phyloP scores from a whole-genome alignment of 2,797 vertebrate genomes.

The Sebastes oblongus region DNA sequence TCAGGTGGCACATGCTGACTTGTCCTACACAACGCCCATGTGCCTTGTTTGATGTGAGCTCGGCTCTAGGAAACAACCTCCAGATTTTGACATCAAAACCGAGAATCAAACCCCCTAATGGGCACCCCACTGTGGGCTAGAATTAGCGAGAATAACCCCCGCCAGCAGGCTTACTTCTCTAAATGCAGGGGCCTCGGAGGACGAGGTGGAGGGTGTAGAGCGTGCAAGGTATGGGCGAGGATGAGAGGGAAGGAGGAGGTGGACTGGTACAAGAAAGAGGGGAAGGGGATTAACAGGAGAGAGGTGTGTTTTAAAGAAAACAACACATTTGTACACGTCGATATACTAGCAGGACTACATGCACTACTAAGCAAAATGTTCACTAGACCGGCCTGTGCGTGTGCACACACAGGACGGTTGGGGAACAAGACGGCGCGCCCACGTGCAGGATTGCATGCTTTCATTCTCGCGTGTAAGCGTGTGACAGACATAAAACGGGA shows the following conservation, averaged over 20 bases:
- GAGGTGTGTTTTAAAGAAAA: slow-evolving; percentile 6
- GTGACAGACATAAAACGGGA: slow-evolving; percentile 74
- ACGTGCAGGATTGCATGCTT: slow-evolving; percentile 51
- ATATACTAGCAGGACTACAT: slow-evolving; percentile 33
- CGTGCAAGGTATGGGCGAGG: slow-evolving; percentile 4
- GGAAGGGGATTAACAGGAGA: slow-evolving; percentile 11
- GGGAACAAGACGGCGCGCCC: slow-evolving; percentile 16
- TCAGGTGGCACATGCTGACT: slow-evolving; percentile 68
- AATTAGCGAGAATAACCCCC: slow-evolving; percentile 81
- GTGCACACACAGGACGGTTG: not conserved
- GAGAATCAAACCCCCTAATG: slow-evolving; percentile 81
- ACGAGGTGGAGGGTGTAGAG: slow-evolving; percentile 51
- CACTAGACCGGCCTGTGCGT: not conserved
- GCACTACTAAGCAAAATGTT: slow-evolving; percentile 9
- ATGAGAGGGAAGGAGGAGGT: slow-evolving; percentile 27
- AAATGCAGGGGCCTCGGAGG: slow-evolving; percentile 72
- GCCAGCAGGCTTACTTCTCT: slow-evolving; percentile 80
- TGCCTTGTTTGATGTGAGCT: slow-evolving; percentile 78
- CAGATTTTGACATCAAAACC: slow-evolving; percentile 82
- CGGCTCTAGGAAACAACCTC: slow-evolving; percentile 80
- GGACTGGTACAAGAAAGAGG: slow-evolving; percentile 15
- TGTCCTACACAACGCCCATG: slow-evolving; percentile 60
- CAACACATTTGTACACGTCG: not conserved
- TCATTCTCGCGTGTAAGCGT: slow-evolving; percentile 56
- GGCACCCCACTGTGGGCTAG: slow-evolving; percentile 80